Evolutionary conservation across 2,113 vertebrate genomes (phyloP).

Genomic region (Gallinago paraguaiae): DNA sequence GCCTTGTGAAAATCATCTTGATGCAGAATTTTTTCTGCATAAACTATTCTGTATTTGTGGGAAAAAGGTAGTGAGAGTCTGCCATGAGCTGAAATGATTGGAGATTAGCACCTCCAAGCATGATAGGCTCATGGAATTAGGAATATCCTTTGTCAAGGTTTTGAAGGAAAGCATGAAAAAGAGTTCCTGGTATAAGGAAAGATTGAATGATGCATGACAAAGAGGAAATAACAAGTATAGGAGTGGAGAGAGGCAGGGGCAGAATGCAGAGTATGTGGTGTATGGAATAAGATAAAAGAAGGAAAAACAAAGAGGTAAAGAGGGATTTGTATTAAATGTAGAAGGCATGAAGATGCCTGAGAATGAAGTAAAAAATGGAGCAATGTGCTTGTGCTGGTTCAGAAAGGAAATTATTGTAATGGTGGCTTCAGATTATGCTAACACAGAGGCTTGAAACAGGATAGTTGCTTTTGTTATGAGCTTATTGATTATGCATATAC

Average conservation of each 20-base stretch:
- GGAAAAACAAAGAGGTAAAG: not conserved
- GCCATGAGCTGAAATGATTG: not conserved
- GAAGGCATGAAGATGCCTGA: not conserved
- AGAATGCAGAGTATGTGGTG: not conserved
- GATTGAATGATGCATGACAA: not conserved
- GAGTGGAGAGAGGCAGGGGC: not conserved
- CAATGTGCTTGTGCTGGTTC: not conserved
- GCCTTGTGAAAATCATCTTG: not conserved
- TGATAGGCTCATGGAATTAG: not conserved
- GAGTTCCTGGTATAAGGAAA: not conserved
- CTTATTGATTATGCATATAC: not conserved
- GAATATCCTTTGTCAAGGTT: not conserved
- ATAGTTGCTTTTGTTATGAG: not conserved
- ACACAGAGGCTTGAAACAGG: not conserved
- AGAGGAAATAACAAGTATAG: not conserved
- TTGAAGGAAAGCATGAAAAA: not conserved
- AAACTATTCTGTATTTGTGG: not conserved
- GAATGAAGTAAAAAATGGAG: not conserved
- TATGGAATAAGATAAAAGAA: not conserved
- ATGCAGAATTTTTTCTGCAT: not conserved
- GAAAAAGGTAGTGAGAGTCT: not conserved
- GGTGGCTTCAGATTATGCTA: not conserved
- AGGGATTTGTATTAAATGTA: not conserved
- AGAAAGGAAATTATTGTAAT: not conserved
- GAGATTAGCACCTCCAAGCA: not conserved